Conservation (phyloP, 2,113 vertebrate genomes). For the Lagopus leucura region DNA sequence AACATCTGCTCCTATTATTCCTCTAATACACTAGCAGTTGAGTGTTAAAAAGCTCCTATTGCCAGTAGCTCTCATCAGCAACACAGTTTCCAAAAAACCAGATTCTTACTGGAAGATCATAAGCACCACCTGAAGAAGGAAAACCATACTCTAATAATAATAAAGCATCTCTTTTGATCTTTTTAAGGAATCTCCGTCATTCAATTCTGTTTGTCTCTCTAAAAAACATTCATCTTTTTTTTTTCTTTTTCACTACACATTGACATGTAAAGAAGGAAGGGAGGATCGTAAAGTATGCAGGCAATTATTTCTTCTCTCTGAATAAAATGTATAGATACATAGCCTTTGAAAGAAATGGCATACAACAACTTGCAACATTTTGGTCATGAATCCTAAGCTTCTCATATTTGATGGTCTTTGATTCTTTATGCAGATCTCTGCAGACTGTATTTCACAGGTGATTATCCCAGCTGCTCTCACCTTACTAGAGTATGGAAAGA, state of each 20-base stretch:
- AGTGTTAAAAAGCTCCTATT: slow-evolving; percentile 17
- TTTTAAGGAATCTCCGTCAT: background rate
- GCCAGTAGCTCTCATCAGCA: slow-evolving; percentile 26
- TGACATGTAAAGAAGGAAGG: background rate
- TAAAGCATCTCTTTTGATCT: background rate
- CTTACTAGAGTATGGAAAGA: background rate
- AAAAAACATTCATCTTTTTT: background rate
- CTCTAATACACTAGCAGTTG: slow-evolving; percentile 38
- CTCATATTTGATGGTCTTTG: background rate
- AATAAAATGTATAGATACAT: background rate
- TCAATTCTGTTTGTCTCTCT: background rate
- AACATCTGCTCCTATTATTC: slow-evolving; percentile 68
- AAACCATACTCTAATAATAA: background rate
- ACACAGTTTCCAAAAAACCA: background rate
- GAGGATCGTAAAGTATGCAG: background rate
- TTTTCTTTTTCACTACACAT: background rate
- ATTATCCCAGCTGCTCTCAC: background rate
- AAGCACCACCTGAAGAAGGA: background rate
- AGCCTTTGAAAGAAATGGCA: background rate
- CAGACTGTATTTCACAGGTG: background rate
- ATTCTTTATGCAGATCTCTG: background rate
- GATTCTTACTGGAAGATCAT: background rate
- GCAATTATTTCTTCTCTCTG: background rate
- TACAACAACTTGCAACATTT: background rate
- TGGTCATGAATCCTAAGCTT: background rate